Evolutionary conservation across 2,888 invertebrate species (phyloP), one percentile per base, ranked within the genome.

Genomic region (Platycheirus albimanus): DNA sequence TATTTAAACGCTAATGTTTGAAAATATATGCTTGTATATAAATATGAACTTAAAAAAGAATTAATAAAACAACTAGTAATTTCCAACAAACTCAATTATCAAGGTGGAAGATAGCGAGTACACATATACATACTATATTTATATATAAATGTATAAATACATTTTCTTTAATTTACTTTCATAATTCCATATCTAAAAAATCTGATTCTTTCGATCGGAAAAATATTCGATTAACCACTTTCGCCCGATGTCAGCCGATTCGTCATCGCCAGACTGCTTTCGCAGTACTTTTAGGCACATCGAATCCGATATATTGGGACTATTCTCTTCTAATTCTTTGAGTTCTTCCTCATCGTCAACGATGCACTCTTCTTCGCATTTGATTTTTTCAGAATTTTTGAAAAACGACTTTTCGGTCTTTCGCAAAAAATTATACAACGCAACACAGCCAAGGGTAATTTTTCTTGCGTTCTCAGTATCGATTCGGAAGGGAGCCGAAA

Each of bases 371-470:
- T 89, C 89, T 49, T 89, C 88, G 15, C 88, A 88, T 13, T 88
- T 88, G 3, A 88, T 88, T 38, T 86, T 79, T 66, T 89, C 88
- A 19, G 89, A 88, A 74, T 87, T 87, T 64, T 89, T 87, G 20
- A 87, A 88, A 76, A 89, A 89, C 8, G 88, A 86, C 43, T 86
- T 86, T 70, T 89, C 88, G 15, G 88, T 89, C 83, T 89, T 90
- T 11, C 89, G 89, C 86, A 90, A 86, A 80, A 89, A 90, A 85
- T 90, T 90, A 63, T 89, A 89, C 6, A 90, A 81, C n/a, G 90
- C 89, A 72, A 89, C 88, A 85, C 89, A 89, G 76, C 90, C 90
- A 2, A 90, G 80, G 1, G 89, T 89, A 11, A 90, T 89, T 77
- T 90, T 89, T 47, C 87, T 87, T 30, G 89, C 89, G 83, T 89